Percentiles rank a stretch among this genome's conserved stretches.
phyloP scores from a whole-genome alignment of 2,888 invertebrate species.

The Tetanocera ferruginea region DNA sequence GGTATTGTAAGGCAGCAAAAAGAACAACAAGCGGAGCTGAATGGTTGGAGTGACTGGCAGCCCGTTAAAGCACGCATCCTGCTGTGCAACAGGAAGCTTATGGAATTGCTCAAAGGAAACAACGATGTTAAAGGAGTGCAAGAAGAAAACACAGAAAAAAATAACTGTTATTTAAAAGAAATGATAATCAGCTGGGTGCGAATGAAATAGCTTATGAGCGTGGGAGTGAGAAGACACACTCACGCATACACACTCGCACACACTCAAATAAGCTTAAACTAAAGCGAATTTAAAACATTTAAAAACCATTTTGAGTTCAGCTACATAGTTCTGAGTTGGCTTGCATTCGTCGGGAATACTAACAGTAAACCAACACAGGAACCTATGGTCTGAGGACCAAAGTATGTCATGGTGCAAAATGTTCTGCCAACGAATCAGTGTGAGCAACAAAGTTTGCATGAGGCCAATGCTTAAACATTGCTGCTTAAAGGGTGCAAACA shows the following conservation, averaged over 20 bases:
- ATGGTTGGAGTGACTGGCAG: background rate
- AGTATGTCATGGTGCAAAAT: too few relatives aligned
- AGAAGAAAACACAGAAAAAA: background rate
- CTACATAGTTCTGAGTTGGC: too few relatives aligned
- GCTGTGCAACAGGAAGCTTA: background rate
- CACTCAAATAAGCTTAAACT: conserved; percentile 44
- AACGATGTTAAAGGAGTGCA: background rate
- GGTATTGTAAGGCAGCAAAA: conserved; percentile 28
- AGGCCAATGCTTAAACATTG: background rate
- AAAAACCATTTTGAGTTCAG: too few relatives aligned
- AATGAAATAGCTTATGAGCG: too few relatives aligned
- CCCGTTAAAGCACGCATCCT: background rate
- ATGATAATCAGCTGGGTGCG: conserved; percentile 45
- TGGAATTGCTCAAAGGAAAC: background rate
- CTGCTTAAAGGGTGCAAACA: background rate
- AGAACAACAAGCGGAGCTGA: background rate
- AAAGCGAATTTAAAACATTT: conserved; percentile 31
- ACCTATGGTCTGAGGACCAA: too few relatives aligned
- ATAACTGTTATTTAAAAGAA: conserved; percentile 35
- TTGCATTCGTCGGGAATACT: too few relatives aligned
- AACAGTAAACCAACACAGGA: too few relatives aligned
- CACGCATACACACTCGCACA: background rate
- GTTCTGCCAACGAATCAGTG: background rate
- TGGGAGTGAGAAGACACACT: conserved; percentile 41
- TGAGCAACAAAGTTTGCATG: background rate